phyloP scores from a whole-genome alignment of 1,140 invertebrate species.

The Eumeta japonica region DNA sequence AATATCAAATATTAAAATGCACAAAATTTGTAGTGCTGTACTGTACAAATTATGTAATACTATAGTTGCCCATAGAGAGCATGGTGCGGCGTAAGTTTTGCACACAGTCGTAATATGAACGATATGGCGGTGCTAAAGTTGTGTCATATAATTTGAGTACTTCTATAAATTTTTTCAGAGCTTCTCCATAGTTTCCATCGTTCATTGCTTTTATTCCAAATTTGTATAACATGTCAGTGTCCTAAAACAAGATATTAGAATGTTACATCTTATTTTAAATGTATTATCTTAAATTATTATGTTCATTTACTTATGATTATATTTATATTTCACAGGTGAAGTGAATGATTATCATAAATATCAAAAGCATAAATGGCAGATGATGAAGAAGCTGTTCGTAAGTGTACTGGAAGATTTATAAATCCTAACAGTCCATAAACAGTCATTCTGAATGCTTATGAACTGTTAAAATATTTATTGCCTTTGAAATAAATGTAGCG shows the following conservation, averaged over 20 bases:
- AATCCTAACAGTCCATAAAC: too few species aligned
- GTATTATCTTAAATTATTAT: conserved; percentile 2
- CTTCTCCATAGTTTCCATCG: conserved; percentile 63
- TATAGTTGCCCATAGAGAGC: conserved; percentile 66
- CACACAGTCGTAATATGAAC: conserved; percentile 79
- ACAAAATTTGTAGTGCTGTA: conserved; percentile 3
- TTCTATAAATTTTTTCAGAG: conserved; percentile 68
- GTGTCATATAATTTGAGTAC: conserved; percentile 70
- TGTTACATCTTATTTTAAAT: conserved; percentile 5
- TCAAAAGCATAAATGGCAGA: too few species aligned
- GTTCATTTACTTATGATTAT: conserved; percentile 4
- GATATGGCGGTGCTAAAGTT: conserved; percentile 72
- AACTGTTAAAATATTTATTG: too few species aligned
- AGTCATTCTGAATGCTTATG: too few species aligned
- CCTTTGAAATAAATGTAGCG: too few species aligned
- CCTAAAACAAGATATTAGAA: conserved; percentile 44
- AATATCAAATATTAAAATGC: too few species aligned
- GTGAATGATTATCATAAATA: too few species aligned
- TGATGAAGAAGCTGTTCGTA: conserved; percentile 43
- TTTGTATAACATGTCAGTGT: conserved; percentile 71
- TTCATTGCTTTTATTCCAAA: conserved; percentile 65
- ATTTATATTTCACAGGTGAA: conserved; percentile 8
- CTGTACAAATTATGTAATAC: conserved; percentile 23
- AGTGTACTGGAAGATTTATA: too few species aligned
- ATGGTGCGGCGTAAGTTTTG: conserved; percentile 75